Conservation (phyloP, 2,888 invertebrate species). For the Andrena praecox region DNA sequence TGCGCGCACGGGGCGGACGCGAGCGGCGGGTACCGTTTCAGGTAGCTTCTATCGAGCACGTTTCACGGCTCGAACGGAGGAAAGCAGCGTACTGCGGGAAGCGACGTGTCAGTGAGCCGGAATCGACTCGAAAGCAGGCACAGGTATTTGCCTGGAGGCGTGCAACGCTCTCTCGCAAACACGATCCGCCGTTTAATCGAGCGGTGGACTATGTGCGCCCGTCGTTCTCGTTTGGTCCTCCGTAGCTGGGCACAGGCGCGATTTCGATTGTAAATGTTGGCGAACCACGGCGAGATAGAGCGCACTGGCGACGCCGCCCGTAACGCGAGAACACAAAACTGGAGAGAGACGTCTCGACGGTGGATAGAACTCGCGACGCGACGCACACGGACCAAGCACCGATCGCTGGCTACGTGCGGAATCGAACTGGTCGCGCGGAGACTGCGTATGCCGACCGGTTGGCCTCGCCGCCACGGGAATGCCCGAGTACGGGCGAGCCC, state of each 20-base stretch:
- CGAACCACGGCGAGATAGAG: background rate
- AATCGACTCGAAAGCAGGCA: constrained; percentile 65
- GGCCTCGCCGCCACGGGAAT: constrained; percentile 80
- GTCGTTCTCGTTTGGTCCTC: constrained; percentile 12
- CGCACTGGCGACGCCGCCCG: background rate
- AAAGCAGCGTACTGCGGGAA: constrained; percentile 43
- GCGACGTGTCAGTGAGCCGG: constrained; percentile 59
- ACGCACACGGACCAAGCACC: constrained; percentile 57
- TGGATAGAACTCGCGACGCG: constrained; percentile 11
- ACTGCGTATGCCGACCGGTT: constrained; percentile 79
- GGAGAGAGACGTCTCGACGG: background rate
- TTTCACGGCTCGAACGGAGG: constrained; percentile 44
- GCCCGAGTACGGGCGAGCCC: constrained; percentile 69
- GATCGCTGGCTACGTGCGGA: constrained; percentile 77
- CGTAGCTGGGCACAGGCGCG: background rate
- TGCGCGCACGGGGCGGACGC: background rate
- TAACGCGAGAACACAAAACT: background rate
- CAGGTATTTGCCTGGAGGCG: constrained; percentile 77
- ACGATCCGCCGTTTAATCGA: constrained; percentile 53
- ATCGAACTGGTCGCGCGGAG: constrained; percentile 80
- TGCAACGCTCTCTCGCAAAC: constrained; percentile 69
- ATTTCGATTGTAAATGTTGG: background rate
- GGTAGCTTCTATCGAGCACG: constrained; percentile 19
- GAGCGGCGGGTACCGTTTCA: constrained; percentile 29
- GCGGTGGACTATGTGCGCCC: constrained; percentile 29